Base-by-base conservation (phyloP, 1,140 invertebrate genomes). In the Gonioctena quinquepunctata region DNA sequence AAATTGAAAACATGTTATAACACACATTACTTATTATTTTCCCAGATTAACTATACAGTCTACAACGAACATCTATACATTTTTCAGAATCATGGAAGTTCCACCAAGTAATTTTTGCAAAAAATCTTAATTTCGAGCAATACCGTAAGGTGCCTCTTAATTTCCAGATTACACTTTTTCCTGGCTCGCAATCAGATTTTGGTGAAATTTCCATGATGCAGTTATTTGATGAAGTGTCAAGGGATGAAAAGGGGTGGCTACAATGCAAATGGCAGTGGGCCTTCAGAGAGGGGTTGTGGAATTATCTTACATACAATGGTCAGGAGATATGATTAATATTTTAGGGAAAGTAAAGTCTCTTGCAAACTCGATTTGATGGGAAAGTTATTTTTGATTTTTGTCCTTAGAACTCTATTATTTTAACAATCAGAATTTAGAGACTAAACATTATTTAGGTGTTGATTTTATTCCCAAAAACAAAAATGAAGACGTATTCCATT, bases 61-160 rank as follows among this genome's bases (percentile, higher is more conserved):
- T 78, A 78, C 77, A 78, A 78, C 75, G 70, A 78, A 78, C 77
- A 78, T 78, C 77, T 78, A 78, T 78, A 78, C 77, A 78, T 74
- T 59, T 64, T 54, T 27, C 21, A 65, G 62, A 57, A 62, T 33
- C 52, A 66, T 52, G 69, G 56, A 71, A 69, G 68, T 56, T 71
- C 27, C 64, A 68, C 59, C 60, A 62, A n/a, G n/a, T n/a, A n/a
- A n/a, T n/a, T n/a, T n/a, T n/a, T n/a, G n/a, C n/a, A n/a, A n/a
- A n/a, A n/a, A n/a, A n/a, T n/a, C n/a, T n/a, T n/a, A n/a, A n/a
- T n/a, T n/a, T n/a, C n/a, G n/a, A n/a, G n/a, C n/a, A n/a, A n/a
- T n/a, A n/a, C n/a, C n/a, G n/a, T n/a, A n/a, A n/a, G n/a, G n/a
- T n/a, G n/a, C n/a, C n/a, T n/a, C n/a, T n/a, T n/a, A n/a, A n/a